A percentile compares a stretch with the other conserved stretches of the same genome.
Evolutionary conservation across 2,113 vertebrate species (phyloP).

Genomic region (Leucosticte australis): DNA sequence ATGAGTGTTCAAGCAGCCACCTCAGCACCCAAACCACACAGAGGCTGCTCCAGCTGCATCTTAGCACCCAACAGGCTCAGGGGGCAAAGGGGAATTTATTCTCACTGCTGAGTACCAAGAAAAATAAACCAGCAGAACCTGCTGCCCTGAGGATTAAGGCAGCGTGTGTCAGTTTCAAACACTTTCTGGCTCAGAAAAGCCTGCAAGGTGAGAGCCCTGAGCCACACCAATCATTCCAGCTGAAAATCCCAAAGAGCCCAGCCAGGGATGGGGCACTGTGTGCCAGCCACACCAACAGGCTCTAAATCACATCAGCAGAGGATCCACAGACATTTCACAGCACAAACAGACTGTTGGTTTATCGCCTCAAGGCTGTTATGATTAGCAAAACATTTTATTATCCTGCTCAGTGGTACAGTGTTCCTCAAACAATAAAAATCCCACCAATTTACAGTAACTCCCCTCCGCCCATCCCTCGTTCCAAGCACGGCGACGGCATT

Average conservation of each 20-base stretch:
- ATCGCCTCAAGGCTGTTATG: neutral
- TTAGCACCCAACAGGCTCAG: neutral
- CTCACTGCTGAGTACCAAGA: neutral
- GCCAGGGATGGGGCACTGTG: neutral
- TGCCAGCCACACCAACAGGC: neutral
- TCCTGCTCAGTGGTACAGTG: neutral
- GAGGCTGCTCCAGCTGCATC: neutral
- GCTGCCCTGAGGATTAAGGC: neutral
- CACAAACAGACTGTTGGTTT: neutral
- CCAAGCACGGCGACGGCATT: neutral
- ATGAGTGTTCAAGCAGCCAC: neutral
- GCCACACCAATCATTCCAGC: neutral
- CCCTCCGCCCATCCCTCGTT: accelerated
- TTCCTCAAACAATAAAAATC: neutral
- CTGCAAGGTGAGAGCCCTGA: neutral
- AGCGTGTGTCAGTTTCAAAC: accelerated
- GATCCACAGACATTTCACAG: neutral
- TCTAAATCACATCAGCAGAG: neutral
- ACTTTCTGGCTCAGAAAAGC: neutral
- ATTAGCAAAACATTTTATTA: neutral
- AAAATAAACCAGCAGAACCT: neutral
- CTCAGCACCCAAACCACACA: neutral
- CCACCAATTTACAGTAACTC: neutral
- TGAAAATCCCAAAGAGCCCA: accelerated
- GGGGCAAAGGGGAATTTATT: neutral